Percentiles rank a stretch among this genome's conserved stretches.
Conservation (phyloP, 1,140 invertebrate species). For the Brachionus sp. region DNA sequence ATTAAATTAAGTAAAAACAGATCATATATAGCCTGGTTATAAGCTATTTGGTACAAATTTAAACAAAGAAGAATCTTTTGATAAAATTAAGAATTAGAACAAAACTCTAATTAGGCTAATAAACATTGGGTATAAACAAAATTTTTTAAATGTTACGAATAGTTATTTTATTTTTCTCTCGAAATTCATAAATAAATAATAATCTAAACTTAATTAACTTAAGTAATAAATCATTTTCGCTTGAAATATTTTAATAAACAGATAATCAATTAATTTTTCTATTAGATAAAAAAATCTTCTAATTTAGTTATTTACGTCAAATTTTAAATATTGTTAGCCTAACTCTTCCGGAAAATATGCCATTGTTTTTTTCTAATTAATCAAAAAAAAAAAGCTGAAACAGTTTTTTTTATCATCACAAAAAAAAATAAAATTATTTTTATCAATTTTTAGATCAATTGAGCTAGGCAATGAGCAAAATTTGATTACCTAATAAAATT, state of each 20-base stretch:
- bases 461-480: background rate
- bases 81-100: background rate
- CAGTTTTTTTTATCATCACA: background rate
- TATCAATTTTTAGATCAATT: background rate
- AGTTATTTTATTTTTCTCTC: background rate
- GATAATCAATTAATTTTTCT: background rate
- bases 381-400: background rate
- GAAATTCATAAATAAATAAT: background rate
- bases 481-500: background rate
- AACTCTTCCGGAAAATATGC: too few species aligned
- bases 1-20: background rate
- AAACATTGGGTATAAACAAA: background rate
- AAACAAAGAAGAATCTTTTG: background rate
- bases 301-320: background rate
- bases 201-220: background rate
- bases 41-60: background rate
- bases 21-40: background rate
- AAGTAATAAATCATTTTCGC: conserved; percentile 23
- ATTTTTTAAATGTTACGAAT: conserved; percentile 4
- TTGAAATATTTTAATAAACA: conserved; percentile 25
- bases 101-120: background rate
- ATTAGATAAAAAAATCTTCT: background rate
- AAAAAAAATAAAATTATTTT: background rate
- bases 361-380: background rate
- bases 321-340: background rate